A percentile compares a stretch with the other conserved stretches of the same genome.
Evolutionary conservation across 2,888 invertebrate species (phyloP).

Genomic region (Drosophila emarginata): DNA sequence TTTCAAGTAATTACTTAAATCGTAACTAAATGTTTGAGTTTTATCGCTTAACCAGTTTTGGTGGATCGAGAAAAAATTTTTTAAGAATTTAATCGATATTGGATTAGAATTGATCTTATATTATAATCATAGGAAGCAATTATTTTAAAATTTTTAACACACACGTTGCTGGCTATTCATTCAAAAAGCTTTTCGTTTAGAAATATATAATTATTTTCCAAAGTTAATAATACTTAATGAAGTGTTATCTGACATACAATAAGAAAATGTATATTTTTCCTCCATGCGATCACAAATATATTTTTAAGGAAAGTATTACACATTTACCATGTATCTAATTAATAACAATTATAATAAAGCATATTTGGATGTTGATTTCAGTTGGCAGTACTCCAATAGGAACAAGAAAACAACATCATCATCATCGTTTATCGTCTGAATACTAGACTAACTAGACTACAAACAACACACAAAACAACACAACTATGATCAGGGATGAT

Average conservation of each 20-base stretch:
- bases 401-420: background rate
- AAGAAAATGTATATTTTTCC: no score
- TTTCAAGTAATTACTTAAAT: no score
- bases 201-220: background rate
- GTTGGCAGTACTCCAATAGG: background rate
- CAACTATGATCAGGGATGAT: slow-evolving; percentile 17
- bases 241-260: no score
- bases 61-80: no score
- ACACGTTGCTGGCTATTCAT: no score
- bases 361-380: background rate
- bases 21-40: no score
- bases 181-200: background rate
- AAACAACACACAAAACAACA: slow-evolving; percentile 37
- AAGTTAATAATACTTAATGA: no score
- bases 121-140: no score
- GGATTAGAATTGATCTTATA: no score
- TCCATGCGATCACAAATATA: background rate
- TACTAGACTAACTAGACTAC: slow-evolving; percentile 18
- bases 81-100: no score
- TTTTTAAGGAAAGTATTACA: background rate
- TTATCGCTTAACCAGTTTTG: no score
- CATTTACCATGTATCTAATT: background rate
- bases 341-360: background rate
- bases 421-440: slow-evolving; percentile 13
- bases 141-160: no score